phyloP scores from a whole-genome alignment of 2,888 invertebrate species.

The Limnephilus marmoratus region DNA sequence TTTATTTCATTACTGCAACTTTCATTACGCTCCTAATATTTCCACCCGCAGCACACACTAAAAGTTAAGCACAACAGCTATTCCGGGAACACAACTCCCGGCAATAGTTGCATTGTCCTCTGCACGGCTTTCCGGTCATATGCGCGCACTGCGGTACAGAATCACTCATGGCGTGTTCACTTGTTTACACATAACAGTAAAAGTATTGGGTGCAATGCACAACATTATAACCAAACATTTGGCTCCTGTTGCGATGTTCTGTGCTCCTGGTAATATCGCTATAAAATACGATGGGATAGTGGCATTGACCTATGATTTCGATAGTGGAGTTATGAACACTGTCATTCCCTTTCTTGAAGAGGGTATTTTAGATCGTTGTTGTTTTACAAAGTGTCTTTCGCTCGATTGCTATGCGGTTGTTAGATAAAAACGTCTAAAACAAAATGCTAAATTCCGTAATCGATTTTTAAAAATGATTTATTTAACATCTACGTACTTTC shows the following conservation, averaged over 20 bases:
- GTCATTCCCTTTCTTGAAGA: background rate
- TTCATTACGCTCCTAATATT: background rate
- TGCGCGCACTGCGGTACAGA: conserved; percentile 47
- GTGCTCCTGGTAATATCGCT: background rate
- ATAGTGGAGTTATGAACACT: background rate
- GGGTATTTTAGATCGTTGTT: background rate
- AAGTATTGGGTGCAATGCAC: conserved; percentile 21
- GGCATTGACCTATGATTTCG: no score
- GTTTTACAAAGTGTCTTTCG: background rate
- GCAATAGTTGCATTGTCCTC: background rate
- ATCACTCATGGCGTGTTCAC: conserved; percentile 48
- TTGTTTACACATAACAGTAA: conserved; percentile 44
- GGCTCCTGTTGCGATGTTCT: conserved; percentile 3
- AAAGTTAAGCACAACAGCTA: background rate
- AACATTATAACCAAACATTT: conserved; percentile 31
- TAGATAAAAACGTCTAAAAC: background rate
- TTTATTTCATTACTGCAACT: background rate
- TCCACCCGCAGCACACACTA: background rate
- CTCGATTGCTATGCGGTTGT: background rate
- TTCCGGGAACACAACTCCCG: background rate
- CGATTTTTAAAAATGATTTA: no score
- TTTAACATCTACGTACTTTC: no score
- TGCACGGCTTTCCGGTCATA: conserved; percentile 31
- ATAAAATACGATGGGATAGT: background rate
- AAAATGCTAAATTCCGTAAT: no score